Conservation (phyloP, 2,888 invertebrate genomes). For the Polietes domitor region DNA sequence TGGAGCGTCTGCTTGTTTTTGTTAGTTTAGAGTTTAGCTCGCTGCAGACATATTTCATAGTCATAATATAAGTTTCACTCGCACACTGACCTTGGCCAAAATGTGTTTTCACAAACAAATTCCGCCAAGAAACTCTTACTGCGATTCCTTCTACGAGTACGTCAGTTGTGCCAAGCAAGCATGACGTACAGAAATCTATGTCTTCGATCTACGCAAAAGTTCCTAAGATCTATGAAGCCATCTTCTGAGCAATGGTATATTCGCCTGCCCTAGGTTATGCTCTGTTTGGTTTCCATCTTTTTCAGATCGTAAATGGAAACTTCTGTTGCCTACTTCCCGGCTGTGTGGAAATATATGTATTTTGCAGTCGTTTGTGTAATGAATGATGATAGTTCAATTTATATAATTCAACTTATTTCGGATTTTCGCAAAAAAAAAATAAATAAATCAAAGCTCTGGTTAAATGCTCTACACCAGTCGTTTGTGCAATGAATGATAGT, state of each 20-base stretch:
- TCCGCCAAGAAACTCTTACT: conserved; percentile 45
- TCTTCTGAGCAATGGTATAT: background rate
- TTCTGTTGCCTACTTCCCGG: conserved; percentile 8
- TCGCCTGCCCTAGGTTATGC: conserved; percentile 50
- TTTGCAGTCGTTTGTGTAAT: no score
- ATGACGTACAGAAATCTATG: no score
- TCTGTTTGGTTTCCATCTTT: background rate
- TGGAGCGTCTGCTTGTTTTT: background rate
- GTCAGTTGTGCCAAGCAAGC: no score
- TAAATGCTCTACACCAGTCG: no score
- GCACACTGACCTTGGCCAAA: conserved; percentile 77
- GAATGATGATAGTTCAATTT: no score
- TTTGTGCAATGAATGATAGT: no score
- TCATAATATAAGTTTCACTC: conserved; percentile 72
- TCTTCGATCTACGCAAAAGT: no score
- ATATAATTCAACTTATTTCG: no score
- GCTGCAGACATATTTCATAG: conserved; percentile 36
- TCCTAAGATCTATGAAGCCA: no score
- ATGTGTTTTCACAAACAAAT: conserved; percentile 64
- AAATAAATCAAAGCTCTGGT: no score
- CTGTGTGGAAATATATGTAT: background rate
- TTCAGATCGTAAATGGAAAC: background rate
- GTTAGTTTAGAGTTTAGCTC: background rate
- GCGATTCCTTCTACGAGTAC: conserved; percentile 16
- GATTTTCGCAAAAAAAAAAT: no score